Base-by-base conservation (phyloP, 2,113 vertebrate genomes). In the Aphelocoma coerulescens region DNA sequence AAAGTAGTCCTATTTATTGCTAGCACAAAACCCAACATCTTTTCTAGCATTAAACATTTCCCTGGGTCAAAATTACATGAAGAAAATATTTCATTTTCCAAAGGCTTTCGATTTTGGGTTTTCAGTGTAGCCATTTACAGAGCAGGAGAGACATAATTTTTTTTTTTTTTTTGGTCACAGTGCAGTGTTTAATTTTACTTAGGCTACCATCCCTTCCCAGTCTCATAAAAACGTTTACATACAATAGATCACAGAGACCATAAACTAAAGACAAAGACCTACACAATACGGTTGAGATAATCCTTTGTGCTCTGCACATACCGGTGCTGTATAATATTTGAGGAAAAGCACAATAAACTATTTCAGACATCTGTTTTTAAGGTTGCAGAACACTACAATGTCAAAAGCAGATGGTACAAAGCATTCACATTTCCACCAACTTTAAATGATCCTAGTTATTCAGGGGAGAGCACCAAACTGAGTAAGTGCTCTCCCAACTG, bases 331-430 rank as follows among this genome's bases (percentile, higher is more conserved):
- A 89, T 44, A 94, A 93, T 90, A 92, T 92, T 96, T 96, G 94
- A 94, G 88, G 89, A 94, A 97, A 97, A 95, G 93, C 93, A 97
- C 94, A 97, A 84, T 94, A 95, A 97, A 97, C 92, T 93, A 88
- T 96, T 95, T 95, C 73, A 95, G 94, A 97, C 98, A 97, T 98
- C 98, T 98, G 98, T 95, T 98, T 98, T 97, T 97, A 92, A 94
- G 95, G 95, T 97, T 97, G 95, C 73, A 85, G 95, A 98, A 87
- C 75, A 93, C 67, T 85, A 51, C 71, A 78, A 97, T 95, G 95
- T 91, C 96, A 96, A 97, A 97, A 97, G 84, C 97, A 97, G 96
- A 96, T 32, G 23, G 91, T 89, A 84, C 72, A 86, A 93, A 95
- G 89, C 77, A 78, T 87, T 96, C 84, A 58, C 66, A 74, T 94